Conservation (phyloP, 2,113 vertebrate genomes). For the Vanacampus margaritifer region DNA sequence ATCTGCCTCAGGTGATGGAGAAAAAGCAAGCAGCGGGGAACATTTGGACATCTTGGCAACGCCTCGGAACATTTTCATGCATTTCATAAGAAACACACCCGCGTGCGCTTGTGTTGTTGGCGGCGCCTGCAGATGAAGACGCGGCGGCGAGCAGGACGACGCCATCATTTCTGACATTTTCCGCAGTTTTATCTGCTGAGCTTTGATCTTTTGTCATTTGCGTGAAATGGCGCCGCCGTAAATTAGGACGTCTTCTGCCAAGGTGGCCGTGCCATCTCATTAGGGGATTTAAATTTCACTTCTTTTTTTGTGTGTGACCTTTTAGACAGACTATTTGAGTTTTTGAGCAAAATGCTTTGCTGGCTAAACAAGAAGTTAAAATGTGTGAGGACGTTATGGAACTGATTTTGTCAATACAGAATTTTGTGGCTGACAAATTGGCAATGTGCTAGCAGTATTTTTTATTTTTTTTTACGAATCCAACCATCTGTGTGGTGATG, state of each 20-base stretch:
- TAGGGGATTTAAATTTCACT: background rate
- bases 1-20: constrained; percentile 43
- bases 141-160: background rate
- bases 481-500: background rate
- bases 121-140: no score
- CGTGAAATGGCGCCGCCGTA: constrained; percentile 1
- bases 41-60: constrained; percentile 9
- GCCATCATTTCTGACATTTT: constrained; percentile 3
- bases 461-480: no score
- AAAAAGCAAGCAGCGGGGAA: constrained; percentile 3
- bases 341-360: background rate
- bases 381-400: background rate
- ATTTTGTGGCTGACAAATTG: background rate
- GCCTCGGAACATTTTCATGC: background rate
- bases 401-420: background rate
- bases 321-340: background rate
- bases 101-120: background rate
- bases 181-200: constrained; percentile 6
- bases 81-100: background rate
- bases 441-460: no score
- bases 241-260: constrained; percentile 3
- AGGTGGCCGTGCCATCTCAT: background rate
- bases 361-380: constrained; percentile 1
- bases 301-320: background rate
- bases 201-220: constrained; percentile 10